phyloP scores from a whole-genome alignment of 1,140 invertebrate species.

The Drosophila nasuta region DNA sequence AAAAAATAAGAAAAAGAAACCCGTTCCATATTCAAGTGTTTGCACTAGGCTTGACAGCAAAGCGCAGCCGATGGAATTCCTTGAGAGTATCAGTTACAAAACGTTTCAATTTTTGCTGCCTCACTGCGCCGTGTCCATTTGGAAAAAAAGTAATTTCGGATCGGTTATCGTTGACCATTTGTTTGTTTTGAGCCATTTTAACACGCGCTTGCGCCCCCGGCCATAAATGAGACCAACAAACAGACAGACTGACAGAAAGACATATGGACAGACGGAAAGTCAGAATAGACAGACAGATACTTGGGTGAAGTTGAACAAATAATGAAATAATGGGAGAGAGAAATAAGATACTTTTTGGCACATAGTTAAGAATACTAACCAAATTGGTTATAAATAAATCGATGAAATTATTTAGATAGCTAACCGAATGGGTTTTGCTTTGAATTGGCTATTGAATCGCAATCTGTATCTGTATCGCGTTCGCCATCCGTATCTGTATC shows the following conservation, averaged over 20 bases:
- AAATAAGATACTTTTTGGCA: slow-evolving; percentile 71
- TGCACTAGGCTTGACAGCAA: slow-evolving; percentile 54
- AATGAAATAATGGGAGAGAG: slow-evolving; percentile 47
- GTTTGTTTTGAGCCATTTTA: slow-evolving; percentile 75
- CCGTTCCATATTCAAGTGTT: slow-evolving; percentile 53
- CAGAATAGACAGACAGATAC: slow-evolving; percentile 8
- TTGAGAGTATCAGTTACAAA: slow-evolving; percentile 74
- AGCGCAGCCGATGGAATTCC: slow-evolving; percentile 58
- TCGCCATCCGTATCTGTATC: slow-evolving; percentile 9
- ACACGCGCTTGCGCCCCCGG: slow-evolving; percentile 65
- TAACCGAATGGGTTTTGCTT: slow-evolving; percentile 2
- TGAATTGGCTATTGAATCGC: slow-evolving; percentile 11
- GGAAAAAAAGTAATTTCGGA: slow-evolving; percentile 61
- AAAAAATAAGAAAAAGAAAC: slow-evolving; percentile 22
- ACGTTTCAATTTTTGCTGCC: slow-evolving; percentile 75
- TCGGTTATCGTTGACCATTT: slow-evolving; percentile 68
- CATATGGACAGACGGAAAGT: background rate
- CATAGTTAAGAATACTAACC: slow-evolving; percentile 56
- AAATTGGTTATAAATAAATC: slow-evolving; percentile 66
- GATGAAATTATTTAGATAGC: slow-evolving; percentile 67
- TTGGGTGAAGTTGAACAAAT: slow-evolving; percentile 6
- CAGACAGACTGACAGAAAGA: slow-evolving; percentile 5
- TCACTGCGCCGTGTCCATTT: slow-evolving; percentile 57
- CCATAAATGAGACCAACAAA: slow-evolving; percentile 41
- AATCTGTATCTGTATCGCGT: slow-evolving; percentile 25